phyloP scores from a whole-genome alignment of 2,888 invertebrate genomes.

The Lasioglossum morio region DNA sequence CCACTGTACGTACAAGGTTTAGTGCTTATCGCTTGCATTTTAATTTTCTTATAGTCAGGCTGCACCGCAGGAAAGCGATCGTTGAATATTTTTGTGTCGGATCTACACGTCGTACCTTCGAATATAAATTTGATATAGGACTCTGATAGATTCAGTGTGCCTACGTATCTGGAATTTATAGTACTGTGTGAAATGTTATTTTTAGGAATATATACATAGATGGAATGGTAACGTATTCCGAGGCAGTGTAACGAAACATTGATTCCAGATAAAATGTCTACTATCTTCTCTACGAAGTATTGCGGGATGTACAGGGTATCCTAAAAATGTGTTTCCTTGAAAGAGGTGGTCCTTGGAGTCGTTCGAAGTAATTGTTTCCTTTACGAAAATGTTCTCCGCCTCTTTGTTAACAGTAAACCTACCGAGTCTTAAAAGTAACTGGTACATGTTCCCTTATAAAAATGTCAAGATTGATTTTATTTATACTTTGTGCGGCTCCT shows the following conservation, averaged over 20 bases:
- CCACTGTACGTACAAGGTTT: neutral
- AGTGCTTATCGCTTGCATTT: neutral
- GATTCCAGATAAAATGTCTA: neutral
- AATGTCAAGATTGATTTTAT: no score
- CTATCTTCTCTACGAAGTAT: neutral
- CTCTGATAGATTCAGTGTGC: neutral
- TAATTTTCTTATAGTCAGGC: neutral
- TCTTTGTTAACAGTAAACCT: no score
- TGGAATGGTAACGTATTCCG: neutral
- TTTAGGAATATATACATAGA: conserved; percentile 1
- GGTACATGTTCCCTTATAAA: no score
- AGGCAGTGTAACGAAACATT: neutral
- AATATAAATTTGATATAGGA: neutral
- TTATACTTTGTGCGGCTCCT: no score
- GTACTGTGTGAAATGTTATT: neutral
- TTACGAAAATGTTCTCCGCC: no score
- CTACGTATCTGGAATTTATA: neutral
- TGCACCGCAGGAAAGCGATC: neutral
- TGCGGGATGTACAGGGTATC: neutral
- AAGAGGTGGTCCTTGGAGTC: no score
- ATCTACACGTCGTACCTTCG: neutral
- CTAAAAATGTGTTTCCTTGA: no score
- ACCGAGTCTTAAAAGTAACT: no score
- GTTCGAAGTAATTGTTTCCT: no score
- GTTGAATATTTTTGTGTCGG: neutral